Conservation (phyloP, 2,888 invertebrate species). For the Gortyna flavago region DNA sequence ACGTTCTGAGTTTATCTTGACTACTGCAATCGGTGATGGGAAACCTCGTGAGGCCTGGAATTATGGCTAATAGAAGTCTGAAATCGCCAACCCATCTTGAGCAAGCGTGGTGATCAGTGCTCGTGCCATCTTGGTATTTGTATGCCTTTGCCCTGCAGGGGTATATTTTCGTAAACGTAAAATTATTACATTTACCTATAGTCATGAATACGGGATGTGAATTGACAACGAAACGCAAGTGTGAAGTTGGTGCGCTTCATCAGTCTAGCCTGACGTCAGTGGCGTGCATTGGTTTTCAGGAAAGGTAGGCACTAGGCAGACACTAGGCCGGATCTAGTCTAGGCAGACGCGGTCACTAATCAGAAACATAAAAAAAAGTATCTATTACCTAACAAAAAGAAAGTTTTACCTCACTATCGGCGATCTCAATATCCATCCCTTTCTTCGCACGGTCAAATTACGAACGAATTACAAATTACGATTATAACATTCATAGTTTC, state of each 20-base stretch:
- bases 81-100: neutral
- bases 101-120: neutral
- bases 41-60: neutral
- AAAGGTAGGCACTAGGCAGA: no score
- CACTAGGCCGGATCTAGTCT: no score
- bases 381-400: no score
- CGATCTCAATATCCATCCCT: no score
- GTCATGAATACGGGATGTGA: neutral
- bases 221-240: neutral
- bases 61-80: neutral
- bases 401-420: no score
- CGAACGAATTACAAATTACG: no score
- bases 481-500: no score
- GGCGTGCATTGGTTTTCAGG: no score
- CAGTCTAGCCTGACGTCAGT: no score
- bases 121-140: neutral
- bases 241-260: neutral
- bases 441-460: no score
- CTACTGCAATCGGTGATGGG: neutral
- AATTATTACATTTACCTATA: neutral
- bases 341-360: no score
- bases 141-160: neutral
- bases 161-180: neutral
- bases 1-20: neutral
- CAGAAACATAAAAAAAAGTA: no score